phyloP scores from a whole-genome alignment of 2,888 invertebrate genomes.

The Tyria jacobaeae region DNA sequence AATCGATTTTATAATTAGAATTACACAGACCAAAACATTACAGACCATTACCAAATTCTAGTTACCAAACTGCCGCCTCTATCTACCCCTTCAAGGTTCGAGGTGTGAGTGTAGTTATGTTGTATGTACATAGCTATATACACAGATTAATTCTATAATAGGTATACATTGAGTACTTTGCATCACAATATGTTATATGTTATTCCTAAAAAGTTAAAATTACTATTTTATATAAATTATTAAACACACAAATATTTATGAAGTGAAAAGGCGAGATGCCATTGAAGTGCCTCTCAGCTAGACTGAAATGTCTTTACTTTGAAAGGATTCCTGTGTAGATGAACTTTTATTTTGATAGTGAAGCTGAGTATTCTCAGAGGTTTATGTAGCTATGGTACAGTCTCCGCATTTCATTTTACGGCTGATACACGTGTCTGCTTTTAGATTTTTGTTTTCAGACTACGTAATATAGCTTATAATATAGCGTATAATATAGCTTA shows the following conservation, averaged over 20 bases:
- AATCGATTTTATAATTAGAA: too few species aligned
- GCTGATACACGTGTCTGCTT: not conserved
- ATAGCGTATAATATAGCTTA: too few species aligned
- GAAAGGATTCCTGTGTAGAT: constrained; percentile 8
- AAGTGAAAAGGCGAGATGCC: constrained; percentile 2
- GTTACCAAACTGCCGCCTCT: too few species aligned
- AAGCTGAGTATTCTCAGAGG: constrained; percentile 4
- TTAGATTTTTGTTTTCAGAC: not conserved
- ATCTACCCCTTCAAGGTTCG: too few species aligned
- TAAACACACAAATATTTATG: not conserved
- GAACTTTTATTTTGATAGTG: not conserved
- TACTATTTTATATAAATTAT: constrained; percentile 3
- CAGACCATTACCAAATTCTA: too few species aligned
- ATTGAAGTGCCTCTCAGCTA: constrained; percentile 5
- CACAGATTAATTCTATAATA: too few species aligned
- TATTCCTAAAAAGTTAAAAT: not conserved
- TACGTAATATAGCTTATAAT: too few species aligned
- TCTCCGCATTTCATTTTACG: constrained; percentile 1
- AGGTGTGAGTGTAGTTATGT: too few species aligned
- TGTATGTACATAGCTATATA: too few species aligned
- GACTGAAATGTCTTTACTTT: constrained; percentile 11
- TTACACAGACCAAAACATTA: too few species aligned
- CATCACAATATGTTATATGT: too few species aligned
- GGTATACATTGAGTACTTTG: too few species aligned
- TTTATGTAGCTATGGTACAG: not conserved